A percentile compares a stretch with the other conserved stretches of the same genome.
Conservation (phyloP, 2,797 vertebrate genomes). For the Antennarius maculatus region DNA sequence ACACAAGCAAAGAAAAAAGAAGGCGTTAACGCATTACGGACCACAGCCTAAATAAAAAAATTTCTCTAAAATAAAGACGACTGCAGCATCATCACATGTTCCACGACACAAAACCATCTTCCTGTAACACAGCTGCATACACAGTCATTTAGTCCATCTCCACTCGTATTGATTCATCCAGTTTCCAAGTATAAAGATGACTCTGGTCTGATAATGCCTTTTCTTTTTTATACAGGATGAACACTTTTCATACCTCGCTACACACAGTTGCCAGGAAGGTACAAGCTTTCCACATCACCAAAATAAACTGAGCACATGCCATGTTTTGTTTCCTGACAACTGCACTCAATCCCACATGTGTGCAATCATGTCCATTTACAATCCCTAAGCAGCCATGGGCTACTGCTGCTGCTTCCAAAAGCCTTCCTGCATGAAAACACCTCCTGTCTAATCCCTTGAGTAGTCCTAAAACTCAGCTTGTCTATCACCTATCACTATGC, state of each 20-base stretch:
- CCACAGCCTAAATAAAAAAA: conserved; percentile 27
- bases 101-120: conserved; percentile 22
- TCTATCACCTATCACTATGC: conserved; percentile 41
- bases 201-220: conserved; percentile 22
- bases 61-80: conserved; percentile 41
- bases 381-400: conserved; percentile 7
- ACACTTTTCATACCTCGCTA: conserved; percentile 48
- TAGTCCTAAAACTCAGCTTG: conserved; percentile 7
- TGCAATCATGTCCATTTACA: conserved; percentile 10
- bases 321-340: conserved; percentile 49
- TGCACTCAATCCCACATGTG: conserved; percentile 14
- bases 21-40: conserved; percentile 26
- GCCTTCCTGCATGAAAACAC: not conserved
- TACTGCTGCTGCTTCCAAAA: conserved; percentile 21
- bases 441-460: conserved; percentile 10
- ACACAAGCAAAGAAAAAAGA: conserved; percentile 13
- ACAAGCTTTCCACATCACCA: conserved; percentile 32
- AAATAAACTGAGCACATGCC: conserved; percentile 33
- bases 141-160: conserved; percentile 31
- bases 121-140: conserved; percentile 42
- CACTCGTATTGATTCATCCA: conserved; percentile 50
- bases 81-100: conserved; percentile 52
- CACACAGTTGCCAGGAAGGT: conserved; percentile 32
- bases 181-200: conserved; percentile 43
- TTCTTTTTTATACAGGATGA: conserved; percentile 35